Evolutionary conservation across 2,797 vertebrate species (phyloP), one percentile per base, ranked within the genome.

Genomic region (Hybognathus amarus): DNA sequence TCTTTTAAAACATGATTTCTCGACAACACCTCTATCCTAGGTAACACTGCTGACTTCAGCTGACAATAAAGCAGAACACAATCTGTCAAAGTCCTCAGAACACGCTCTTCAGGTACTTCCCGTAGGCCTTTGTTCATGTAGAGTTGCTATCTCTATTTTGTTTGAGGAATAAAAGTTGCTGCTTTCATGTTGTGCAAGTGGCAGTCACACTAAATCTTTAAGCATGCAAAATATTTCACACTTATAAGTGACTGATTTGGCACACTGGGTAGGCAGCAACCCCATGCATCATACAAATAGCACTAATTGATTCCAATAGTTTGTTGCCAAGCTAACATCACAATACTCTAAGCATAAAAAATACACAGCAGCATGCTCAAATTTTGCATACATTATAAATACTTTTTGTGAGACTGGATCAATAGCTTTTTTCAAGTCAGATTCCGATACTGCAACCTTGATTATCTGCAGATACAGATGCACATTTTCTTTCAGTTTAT

Each of bases 1-100:
- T 88, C 61, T 84, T 71, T 61, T 45, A 52, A 85, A 69, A 54
- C 75, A 85, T 77, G 74, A 83, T 89, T 83, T 89, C 68, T 91
- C 74, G 83, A 81, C 82, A 80, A 82, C 83, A 79, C 79, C 82
- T 87, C 80, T 64, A 13, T 71, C 47, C 12, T 52, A 86, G 87
- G 89, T 91, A 56, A 54, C 52, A 13, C 22, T 13, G 6, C 40
- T 36, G 61, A 64, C 61, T 64, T 64, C 27, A 64, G 18, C 67
- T 66, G 82, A 85, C 87, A 82, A 85, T 79, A 56, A 81, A 73
- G 42, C 63, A 17, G 63, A 38, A 50, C 59, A 75, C 74, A 83
- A 38, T 22, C 66, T 59, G 67, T 59, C 79, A 79, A 17, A 22
- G 7, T 79, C 66, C 42, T 79, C 52, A 13, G 10, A 61, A 81